Evolutionary conservation across 2,113 vertebrate species (phyloP), one percentile per base, ranked within the genome.

Genomic region (Lota lota): DNA sequence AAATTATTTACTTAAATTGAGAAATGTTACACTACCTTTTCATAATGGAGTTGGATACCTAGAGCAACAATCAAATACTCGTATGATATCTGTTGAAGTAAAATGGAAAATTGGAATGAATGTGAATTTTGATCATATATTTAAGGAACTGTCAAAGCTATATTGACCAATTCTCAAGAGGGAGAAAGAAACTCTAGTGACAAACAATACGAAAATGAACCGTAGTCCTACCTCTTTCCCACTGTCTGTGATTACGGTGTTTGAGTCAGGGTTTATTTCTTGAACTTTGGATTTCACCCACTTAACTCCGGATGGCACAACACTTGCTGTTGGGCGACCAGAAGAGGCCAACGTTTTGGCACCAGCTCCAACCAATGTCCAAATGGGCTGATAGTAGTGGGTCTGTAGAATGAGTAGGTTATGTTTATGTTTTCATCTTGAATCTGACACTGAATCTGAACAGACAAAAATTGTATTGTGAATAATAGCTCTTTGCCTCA

Each of bases 61-160:
- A 99, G 93, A 67, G 96, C 95, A 80, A 99, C 93, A 74, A 99
- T 96, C 86, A 99, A 83, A 78, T 98, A 99, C 74, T 94, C 95
- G 82, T 99, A 99, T 22, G 93, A 92, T 76, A 99, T 88, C 97
- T 99, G 85, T 47, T 47, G 40, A 47, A 47, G 12, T 12, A 47
- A 47, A 47, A 14, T 10, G 40, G 40, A 47, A 47, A 8, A 47
- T 10, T 47, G 40, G 10, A 10, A 47, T 47, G 40, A 47, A 47
- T 47, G 40, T 47, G 40, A 47, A 40, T 40, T 10, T 40, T 40
- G 3, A 40, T 24, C 36, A 40, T 40, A 40, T 40, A 11, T 6
- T 40, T 64, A n/a, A 54, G 16, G 3, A 53, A 53, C 51, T 12
- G 16, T 14, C 18, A 17, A 17, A 54, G 16, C 12, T 17, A n/a